These are phyloP conservation scores for Serranus cabrilla DNA, from an alignment of 2,797 vertebrate species.

Conservation along the genomic window DNA sequence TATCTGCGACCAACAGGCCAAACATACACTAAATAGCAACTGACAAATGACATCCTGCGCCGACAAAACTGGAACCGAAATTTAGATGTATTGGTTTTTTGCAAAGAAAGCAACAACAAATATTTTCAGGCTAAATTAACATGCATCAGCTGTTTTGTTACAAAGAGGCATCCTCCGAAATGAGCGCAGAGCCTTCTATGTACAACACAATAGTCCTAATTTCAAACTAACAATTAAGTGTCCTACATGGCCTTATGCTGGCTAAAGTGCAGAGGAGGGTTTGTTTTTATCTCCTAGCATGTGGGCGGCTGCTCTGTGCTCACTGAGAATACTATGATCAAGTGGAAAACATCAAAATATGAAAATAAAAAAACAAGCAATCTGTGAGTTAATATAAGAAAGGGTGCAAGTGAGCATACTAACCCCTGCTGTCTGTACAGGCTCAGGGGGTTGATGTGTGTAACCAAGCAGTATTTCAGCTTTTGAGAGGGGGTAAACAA, in stretches of 20 bases:
- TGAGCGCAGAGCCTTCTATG: not conserved
- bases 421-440: conserved; percentile 1
- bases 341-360: conserved; percentile 5
- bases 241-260: conserved; percentile 8
- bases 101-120: not conserved
- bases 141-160: not conserved
- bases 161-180: not conserved
- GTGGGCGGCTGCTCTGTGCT: conserved; percentile 38
- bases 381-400: conserved; percentile 25
- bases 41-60: conserved; percentile 6
- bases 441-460: conserved; percentile 7
- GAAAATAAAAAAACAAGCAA: conserved; percentile 6
- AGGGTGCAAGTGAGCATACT: conserved; percentile 9
- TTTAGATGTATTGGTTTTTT: not conserved
- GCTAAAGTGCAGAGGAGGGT: conserved; percentile 43
- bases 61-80: not conserved
- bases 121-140: not conserved
- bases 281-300: conserved; percentile 50
- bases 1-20: not conserved
- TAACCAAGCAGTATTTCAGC: not conserved
- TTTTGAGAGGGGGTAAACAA: conserved; percentile 19
- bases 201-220: not conserved
- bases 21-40: not conserved
- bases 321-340: conserved; percentile 20
- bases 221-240: conserved; percentile 21